A percentile compares a stretch with the other conserved stretches of the same genome.
Conservation (phyloP, 2,888 invertebrate species). For the Gisinianus flammeolus region DNA sequence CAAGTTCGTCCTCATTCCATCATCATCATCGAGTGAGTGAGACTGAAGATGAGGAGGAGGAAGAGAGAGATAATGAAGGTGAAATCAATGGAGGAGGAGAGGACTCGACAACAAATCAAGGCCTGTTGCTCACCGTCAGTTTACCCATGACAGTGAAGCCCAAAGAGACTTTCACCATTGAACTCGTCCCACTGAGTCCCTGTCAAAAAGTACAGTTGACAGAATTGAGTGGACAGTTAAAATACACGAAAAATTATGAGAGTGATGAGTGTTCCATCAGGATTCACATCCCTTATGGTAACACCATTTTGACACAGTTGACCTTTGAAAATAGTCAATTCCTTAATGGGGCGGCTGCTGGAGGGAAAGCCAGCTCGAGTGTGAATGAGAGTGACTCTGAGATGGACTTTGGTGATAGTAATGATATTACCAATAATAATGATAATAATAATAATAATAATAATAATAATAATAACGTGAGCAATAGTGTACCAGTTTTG, state of each 20-base stretch:
- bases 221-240: constrained; percentile 50
- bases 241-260: constrained; percentile 49
- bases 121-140: constrained; percentile 38
- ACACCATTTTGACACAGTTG: constrained; percentile 54
- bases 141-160: constrained; percentile 52
- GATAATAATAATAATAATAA: constrained; percentile 39
- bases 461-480: constrained; percentile 20
- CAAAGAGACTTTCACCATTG: constrained; percentile 52
- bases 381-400: constrained; percentile 9
- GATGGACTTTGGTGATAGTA: constrained; percentile 10
- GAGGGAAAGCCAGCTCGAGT: not conserved
- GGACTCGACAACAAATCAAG: not conserved
- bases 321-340: constrained; percentile 40
- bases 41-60: not conserved
- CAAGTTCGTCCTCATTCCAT: not conserved
- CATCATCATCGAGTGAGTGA: not conserved
- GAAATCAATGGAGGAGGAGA: not conserved
- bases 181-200: constrained; percentile 51
- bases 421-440: constrained; percentile 37
- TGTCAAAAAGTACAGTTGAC: constrained; percentile 54
- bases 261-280: constrained; percentile 55
- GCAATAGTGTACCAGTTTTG: not conserved
- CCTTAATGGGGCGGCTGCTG: not conserved
- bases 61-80: not conserved
- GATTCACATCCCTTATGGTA: constrained; percentile 58